Conservation (phyloP, 2,113 vertebrate genomes). For the Archocentrus centrarchus region DNA sequence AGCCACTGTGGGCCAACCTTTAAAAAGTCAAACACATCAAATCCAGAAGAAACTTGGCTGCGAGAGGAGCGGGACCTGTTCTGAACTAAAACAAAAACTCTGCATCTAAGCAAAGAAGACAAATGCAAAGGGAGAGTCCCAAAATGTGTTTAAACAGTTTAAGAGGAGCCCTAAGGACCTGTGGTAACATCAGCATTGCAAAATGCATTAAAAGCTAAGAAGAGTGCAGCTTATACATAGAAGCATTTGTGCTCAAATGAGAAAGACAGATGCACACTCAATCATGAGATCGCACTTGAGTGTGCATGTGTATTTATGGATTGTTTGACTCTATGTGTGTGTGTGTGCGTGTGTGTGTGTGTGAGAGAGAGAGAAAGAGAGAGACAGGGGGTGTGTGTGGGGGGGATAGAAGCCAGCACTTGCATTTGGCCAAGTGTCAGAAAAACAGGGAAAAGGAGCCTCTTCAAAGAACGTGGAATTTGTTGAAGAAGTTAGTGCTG, state of each 20-base stretch:
- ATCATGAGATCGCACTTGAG: too few relatives aligned
- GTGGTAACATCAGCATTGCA: slow-evolving; percentile 44
- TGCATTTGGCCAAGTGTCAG: slow-evolving; percentile 47
- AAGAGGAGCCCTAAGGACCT: slow-evolving; percentile 40
- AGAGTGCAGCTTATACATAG: too few relatives aligned
- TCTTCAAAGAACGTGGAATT: slow-evolving; percentile 76
- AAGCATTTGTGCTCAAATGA: too few relatives aligned
- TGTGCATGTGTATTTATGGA: too few relatives aligned
- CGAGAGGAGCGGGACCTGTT: slow-evolving; percentile 35
- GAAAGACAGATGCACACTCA: too few relatives aligned
- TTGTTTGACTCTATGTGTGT: too few relatives aligned
- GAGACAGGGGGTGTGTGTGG: not conserved
- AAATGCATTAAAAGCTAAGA: slow-evolving; percentile 60
- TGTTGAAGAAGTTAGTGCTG: slow-evolving; percentile 66
- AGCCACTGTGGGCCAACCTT: slow-evolving; percentile 19
- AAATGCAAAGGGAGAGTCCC: slow-evolving; percentile 3
- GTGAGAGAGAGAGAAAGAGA: not conserved
- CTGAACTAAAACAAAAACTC: slow-evolving; percentile 51
- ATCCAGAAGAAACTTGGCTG: slow-evolving; percentile 28
- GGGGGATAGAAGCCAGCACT: slow-evolving; percentile 45
- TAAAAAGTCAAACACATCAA: slow-evolving; percentile 60
- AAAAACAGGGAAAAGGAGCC: slow-evolving; percentile 67
- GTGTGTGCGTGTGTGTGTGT: slow-evolving; percentile 18
- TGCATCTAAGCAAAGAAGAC: slow-evolving; percentile 23
- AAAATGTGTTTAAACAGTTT: slow-evolving; percentile 57